phyloP scores from a whole-genome alignment of 2,113 vertebrate species.

The Neotragus pygmaeus region DNA sequence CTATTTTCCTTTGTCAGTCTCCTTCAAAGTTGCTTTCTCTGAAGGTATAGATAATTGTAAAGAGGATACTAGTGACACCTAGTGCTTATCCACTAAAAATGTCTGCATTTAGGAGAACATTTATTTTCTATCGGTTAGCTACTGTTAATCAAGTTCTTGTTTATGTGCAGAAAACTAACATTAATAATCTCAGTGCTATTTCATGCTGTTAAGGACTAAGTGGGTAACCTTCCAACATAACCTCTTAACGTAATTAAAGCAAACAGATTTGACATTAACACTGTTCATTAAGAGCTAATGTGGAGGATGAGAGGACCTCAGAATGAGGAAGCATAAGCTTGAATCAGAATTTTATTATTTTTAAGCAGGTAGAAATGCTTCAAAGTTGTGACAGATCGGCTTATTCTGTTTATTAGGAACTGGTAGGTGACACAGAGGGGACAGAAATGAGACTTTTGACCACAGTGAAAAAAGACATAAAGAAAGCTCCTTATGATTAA shows the following conservation, averaged over 20 bases:
- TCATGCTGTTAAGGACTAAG: constrained; percentile 59
- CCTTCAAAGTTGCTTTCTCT: neutral
- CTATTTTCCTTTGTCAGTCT: neutral
- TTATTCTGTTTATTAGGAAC: neutral
- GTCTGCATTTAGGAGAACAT: constrained; percentile 10
- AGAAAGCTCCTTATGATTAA: neutral
- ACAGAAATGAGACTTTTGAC: neutral
- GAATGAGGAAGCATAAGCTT: constrained; percentile 49
- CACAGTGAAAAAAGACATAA: neutral
- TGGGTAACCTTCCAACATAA: constrained; percentile 62
- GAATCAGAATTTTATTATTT: constrained; percentile 60
- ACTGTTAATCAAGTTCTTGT: constrained; percentile 52
- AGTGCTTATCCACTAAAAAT: constrained; percentile 69
- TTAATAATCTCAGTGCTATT: constrained; percentile 52
- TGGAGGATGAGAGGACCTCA: constrained; percentile 10
- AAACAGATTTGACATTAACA: constrained; percentile 60
- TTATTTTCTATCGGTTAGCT: constrained; percentile 40
- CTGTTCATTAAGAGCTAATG: constrained; percentile 33
- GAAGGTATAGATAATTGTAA: neutral
- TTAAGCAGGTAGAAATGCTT: constrained; percentile 38
- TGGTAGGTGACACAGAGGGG: neutral
- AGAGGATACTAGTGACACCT: constrained; percentile 81
- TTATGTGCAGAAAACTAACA: constrained; percentile 60
- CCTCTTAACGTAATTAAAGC: constrained; percentile 62
- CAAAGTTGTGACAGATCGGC: neutral